Base-by-base conservation (phyloP, 2,797 vertebrate species). In the Oryzias dopingdopingensis region DNA sequence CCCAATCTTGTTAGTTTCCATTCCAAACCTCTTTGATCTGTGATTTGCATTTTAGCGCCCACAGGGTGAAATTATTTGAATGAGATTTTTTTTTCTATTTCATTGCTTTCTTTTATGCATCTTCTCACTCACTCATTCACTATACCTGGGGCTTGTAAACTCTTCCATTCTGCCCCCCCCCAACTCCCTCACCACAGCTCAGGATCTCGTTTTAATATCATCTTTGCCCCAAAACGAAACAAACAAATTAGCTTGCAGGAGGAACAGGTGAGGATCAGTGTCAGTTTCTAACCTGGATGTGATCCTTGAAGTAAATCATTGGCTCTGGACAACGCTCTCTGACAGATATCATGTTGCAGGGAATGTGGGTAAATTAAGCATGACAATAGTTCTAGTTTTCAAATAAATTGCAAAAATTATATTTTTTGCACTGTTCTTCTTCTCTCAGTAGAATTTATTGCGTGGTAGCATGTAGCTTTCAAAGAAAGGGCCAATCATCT, bases 21-120 rank as follows among this genome's bases (percentile, higher is more conserved):
- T 88, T 90, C 86, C 88, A 76, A 90, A 88, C 81, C 86, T 87
- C 90, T 93, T 93, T 93, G 92, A 93, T 92, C 92, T 91, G 79
- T 79, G 79, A 92, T 92, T 92, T 92, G 91, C 92, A 92, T 93
- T 89, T 91, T 75, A 74, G 71, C 61, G 88, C 90, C 92, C 85
- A 82, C 76, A 18, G 91, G 92, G 86, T 82, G 84, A 86, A 90
- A 89, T 92, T 90, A 92, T 92, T 92, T 91, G 89, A 90, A 91
- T 89, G 90, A 91, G 88, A 87, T 86, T 89, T 87, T 84, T 83
- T 56, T 49, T 61, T 59, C 64, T 74, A 68, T 58, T 74, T 69
- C 77, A 13, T 79, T 64, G 77, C 72, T 72, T 79, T 67, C 75
- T 86, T 81, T 84, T 76, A 76, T 67, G 77, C 83, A 86, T 90